phyloP scores from a whole-genome alignment of 37 sponge, comb jelly and placozoan genomes.

The Bolinopsis microptera region DNA sequence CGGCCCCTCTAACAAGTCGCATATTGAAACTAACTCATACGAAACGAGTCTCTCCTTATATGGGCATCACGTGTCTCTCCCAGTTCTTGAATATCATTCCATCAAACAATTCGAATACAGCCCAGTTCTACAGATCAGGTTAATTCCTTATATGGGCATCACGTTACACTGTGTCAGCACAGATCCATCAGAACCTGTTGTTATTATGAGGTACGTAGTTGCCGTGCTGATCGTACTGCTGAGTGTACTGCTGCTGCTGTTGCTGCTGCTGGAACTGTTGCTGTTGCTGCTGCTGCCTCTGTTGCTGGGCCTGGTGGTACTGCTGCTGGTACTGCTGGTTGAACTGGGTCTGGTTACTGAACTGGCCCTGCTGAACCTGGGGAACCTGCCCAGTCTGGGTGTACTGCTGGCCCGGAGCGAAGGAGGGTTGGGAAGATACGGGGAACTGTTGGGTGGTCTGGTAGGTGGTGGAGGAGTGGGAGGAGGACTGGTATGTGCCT shows the following conservation, averaged over 20 bases:
- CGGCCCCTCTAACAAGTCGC: too few species aligned
- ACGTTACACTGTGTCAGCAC: too few species aligned
- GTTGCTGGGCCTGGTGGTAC: conserved; percentile 8
- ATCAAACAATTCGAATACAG: too few species aligned
- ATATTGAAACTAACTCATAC: too few species aligned
- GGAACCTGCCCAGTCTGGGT: background rate
- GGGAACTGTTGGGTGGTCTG: conserved; percentile 5
- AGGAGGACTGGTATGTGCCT: conserved; percentile 50
- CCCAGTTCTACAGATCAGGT: too few species aligned
- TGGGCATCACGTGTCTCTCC: too few species aligned
- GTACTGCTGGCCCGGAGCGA: conserved; percentile 22
- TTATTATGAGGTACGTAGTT: conserved; percentile 47
- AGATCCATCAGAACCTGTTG: conserved; percentile 21
- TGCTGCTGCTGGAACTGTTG: conserved; percentile 27
- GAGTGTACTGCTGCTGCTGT: background rate
- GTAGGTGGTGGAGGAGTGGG: conserved; percentile 44
- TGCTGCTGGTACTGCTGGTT: conserved; percentile 45
- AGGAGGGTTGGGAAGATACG: conserved; percentile 1
- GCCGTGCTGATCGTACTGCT: conserved; percentile 16
- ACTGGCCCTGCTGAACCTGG: background rate
- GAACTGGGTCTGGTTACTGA: background rate
- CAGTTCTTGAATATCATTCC: too few species aligned
- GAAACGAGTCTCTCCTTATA: too few species aligned
- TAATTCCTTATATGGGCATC: too few species aligned
- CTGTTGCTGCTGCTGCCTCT: conserved; percentile 37